Percentiles rank a stretch among this genome's conserved stretches.
phyloP scores from a whole-genome alignment of 2,113 vertebrate genomes.

The Corynorhinus townsendii region DNA sequence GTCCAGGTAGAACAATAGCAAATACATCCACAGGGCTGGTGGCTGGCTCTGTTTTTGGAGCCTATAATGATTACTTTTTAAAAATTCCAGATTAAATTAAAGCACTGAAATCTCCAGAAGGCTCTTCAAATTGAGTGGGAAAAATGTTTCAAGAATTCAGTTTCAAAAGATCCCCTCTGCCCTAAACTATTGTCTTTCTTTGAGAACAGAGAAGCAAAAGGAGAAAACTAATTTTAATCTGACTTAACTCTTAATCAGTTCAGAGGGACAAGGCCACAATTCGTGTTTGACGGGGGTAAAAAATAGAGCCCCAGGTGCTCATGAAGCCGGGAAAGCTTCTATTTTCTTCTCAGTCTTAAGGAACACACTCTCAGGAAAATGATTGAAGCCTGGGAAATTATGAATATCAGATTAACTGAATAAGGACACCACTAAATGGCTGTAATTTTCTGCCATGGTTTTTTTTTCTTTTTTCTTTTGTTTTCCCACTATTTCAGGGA shows the following conservation, averaged over 20 bases:
- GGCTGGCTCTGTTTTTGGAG: background rate
- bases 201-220: background rate
- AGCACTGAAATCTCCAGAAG: background rate
- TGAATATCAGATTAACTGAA: slow-evolving; percentile 15
- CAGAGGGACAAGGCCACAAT: background rate
- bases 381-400: slow-evolving; percentile 16
- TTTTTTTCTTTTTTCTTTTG: background rate
- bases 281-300: background rate
- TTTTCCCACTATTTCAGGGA: background rate
- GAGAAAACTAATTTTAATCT: slow-evolving; percentile 15
- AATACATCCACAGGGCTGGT: background rate
- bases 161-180: background rate
- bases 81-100: background rate
- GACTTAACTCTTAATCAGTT: background rate
- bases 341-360: slow-evolving; percentile 24
- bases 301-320: background rate
- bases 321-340: background rate
- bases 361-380: slow-evolving; percentile 25
- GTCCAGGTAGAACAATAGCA: background rate
- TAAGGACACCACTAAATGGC: background rate
- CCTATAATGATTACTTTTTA: background rate
- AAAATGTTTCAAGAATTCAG: background rate
- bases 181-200: slow-evolving; percentile 22
- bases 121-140: background rate
- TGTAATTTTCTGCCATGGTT: slow-evolving; percentile 26